Evolutionary conservation across 2,113 vertebrate species (phyloP).

Genomic region (Apistogramma diplotaenia): DNA sequence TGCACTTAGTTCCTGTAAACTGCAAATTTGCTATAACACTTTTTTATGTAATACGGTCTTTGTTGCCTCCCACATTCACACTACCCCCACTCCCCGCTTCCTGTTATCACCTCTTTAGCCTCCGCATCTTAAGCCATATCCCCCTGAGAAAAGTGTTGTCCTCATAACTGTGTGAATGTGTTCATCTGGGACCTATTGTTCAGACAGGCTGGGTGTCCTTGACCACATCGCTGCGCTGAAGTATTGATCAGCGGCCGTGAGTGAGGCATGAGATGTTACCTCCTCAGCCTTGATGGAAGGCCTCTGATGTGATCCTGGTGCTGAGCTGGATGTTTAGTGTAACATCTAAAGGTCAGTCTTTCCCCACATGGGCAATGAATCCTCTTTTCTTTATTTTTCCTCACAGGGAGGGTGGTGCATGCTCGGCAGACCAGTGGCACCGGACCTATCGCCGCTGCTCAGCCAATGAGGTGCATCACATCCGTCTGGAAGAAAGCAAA

Average conservation of each 20-base stretch:
- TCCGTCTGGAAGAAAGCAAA: conserved; percentile 83
- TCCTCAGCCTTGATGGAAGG: conserved; percentile 21
- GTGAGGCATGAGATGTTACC: conserved; percentile 27
- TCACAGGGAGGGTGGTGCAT: conserved; percentile 68
- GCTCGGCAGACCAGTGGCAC: conserved; percentile 83
- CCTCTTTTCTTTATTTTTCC: neutral
- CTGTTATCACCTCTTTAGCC: conserved; percentile 58
- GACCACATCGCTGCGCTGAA: neutral
- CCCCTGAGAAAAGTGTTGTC: conserved; percentile 35
- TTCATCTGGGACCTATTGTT: conserved; percentile 20
- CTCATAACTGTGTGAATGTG: conserved; percentile 24
- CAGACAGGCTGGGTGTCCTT: conserved; percentile 19
- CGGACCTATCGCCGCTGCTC: conserved; percentile 83
- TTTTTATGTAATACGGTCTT: conserved; percentile 57
- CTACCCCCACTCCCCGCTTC: conserved; percentile 55
- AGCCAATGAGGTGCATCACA: conserved; percentile 84
- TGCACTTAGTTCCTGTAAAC: conserved; percentile 42
- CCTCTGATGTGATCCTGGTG: neutral
- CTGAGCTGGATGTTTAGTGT: conserved; percentile 8
- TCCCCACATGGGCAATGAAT: conserved; percentile 25
- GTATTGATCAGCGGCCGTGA: conserved; percentile 48
- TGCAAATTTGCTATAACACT: conserved; percentile 53
- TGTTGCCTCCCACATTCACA: conserved; percentile 59
- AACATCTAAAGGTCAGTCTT: conserved; percentile 53
- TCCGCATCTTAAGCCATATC: conserved; percentile 38